Base-by-base conservation (phyloP, 2,797 vertebrate genomes). In the Sus cebifrons region DNA sequence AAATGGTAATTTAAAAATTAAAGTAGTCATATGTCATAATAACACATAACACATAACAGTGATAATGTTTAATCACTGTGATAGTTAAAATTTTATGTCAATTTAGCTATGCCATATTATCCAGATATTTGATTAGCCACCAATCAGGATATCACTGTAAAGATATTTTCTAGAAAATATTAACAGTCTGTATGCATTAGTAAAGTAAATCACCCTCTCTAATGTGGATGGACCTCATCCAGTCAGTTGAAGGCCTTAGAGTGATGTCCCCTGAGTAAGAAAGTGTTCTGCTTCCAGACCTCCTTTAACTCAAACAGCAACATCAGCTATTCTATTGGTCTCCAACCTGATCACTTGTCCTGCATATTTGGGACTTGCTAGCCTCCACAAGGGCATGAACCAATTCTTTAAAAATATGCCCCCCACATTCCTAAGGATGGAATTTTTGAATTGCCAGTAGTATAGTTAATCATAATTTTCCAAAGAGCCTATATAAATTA, bases 1-100 rank as follows among this genome's bases (percentile, higher is more conserved):
- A 89, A 67, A 23, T 40, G 23, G 16, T 77, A 65, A 94, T 74
- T 96, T 44, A 67, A 87, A 92, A 64, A 64, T 52, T 17, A 49
- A 91, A 74, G 74, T 88, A 49, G 2, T 20, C 6, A 32, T 20
- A 36, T 60, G 15, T 16, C 56, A 12, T 75, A 64, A n/a, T 84
- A 85, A 85, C 32, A 32, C 32, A 32, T 36, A 36, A 36, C 36
- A 36, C 36, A 36, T 36, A 36, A 36, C 36, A 36, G 36, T 36
- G 36, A 36, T 36, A 36, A 36, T 36, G 36, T 36, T 36, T 75
- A 70, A 0, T 40, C 71, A 56, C 20, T 49, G 62, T 27, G 6
- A 70, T 79, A 11, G 25, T 83, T 86, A 89, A 67, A 10, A 49
- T 83, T 64, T 17, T 52, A 18, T 75, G 6, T 92, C 40, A 79